A percentile compares a stretch with the other conserved stretches of the same genome.
Conservation (phyloP, 1,140 invertebrate species). For the Polypedilum pembai region DNA sequence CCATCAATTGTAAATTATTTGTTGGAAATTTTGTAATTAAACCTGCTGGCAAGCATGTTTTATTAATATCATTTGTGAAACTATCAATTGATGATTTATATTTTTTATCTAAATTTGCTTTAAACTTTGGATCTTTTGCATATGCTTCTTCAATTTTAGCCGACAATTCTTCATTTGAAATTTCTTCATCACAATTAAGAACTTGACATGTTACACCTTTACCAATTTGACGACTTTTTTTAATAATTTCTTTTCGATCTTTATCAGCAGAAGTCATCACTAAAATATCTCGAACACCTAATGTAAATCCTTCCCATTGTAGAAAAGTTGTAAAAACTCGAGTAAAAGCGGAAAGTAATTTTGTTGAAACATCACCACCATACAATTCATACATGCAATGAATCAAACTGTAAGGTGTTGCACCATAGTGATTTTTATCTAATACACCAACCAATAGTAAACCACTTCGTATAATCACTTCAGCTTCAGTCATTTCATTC, state of each 20-base stretch:
- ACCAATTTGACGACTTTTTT: constrained; percentile 52
- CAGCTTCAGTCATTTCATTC: constrained; percentile 75
- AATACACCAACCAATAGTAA: constrained; percentile 89
- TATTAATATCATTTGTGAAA: constrained; percentile 86
- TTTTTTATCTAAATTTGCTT: constrained; percentile 70
- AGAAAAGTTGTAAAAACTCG: constrained; percentile 87
- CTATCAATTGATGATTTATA: constrained; percentile 78
- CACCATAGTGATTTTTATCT: constrained; percentile 95
- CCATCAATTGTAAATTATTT: constrained; percentile 97
- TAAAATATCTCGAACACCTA: constrained; percentile 93
- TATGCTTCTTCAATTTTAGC: constrained; percentile 63
- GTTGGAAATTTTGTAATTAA: constrained; percentile 80
- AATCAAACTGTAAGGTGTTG: constrained; percentile 86
- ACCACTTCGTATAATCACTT: constrained; percentile 84
- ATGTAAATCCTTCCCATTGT: constrained; percentile 84
- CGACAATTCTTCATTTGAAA: constrained; percentile 50
- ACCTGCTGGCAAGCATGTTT: constrained; percentile 69
- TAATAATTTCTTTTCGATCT: constrained; percentile 63
- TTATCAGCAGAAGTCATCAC: constrained; percentile 64
- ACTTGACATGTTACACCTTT: constrained; percentile 43
- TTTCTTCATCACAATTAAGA: constrained; percentile 57
- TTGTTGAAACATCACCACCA: constrained; percentile 73
- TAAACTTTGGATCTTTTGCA: constrained; percentile 64
- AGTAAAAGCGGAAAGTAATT: constrained; percentile 80
- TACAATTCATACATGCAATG: constrained; percentile 94